Evolutionary conservation across 2,888 invertebrate species (phyloP).

Genomic region (Melieria crassipennis): DNA sequence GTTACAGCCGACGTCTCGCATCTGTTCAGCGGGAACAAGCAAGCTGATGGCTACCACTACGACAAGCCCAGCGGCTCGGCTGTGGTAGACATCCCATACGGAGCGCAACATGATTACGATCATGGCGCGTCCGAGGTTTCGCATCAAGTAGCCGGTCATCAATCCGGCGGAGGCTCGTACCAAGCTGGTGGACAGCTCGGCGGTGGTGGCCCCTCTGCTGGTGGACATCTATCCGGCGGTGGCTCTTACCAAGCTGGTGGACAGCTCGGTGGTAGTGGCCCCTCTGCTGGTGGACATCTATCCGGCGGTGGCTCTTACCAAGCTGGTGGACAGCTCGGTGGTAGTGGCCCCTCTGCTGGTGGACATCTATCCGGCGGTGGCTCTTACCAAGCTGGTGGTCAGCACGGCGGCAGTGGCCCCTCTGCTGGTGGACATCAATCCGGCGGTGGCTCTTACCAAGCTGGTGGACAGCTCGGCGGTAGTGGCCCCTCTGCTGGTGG

Average conservation of each 20-base stretch:
- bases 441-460: neutral
- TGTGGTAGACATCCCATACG: constrained; percentile 53
- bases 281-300: constrained; percentile 3
- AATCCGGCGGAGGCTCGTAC: too few species aligned
- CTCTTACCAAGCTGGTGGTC: too few species aligned
- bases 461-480: neutral
- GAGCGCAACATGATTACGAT: constrained; percentile 26
- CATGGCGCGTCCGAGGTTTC: neutral
- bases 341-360: constrained; percentile 2
- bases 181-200: too few species aligned
- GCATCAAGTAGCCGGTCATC: too few species aligned
- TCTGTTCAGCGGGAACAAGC: constrained; percentile 59
- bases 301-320: too few species aligned
- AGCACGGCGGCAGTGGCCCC: neutral
- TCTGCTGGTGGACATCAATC: neutral
- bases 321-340: too few species aligned
- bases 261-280: neutral
- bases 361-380: too few species aligned
- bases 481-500: constrained; percentile 1
- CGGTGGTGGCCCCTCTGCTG: neutral
- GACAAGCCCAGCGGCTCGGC: constrained; percentile 41
- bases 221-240: neutral
- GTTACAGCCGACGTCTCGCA: constrained; percentile 60
- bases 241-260: neutral
- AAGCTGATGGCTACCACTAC: constrained; percentile 60